phyloP scores from a whole-genome alignment of 2,797 vertebrate genomes.

The Prunella strophiata region DNA sequence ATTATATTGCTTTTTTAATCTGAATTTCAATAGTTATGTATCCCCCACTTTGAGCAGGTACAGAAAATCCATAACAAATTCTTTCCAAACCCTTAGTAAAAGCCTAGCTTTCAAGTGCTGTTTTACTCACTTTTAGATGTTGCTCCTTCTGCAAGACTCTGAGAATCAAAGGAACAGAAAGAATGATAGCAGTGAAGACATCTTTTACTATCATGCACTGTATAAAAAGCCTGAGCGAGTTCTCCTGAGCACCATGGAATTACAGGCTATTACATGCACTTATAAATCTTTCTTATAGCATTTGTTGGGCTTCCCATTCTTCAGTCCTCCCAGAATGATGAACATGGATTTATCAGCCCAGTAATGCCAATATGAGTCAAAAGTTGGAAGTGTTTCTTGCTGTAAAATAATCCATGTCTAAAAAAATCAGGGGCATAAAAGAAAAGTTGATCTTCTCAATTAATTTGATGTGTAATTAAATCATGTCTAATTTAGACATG shows the following conservation, averaged over 20 bases:
- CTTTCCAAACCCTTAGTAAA: not conserved
- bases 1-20: not conserved
- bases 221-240: not conserved
- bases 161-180: slow-evolving; percentile 37
- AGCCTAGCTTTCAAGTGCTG: not conserved
- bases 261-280: not conserved
- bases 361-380: not conserved
- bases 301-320: not conserved
- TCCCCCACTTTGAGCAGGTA: not conserved
- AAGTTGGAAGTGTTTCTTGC: not conserved
- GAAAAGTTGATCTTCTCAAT: not conserved
- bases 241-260: not conserved
- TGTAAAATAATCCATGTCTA: not conserved
- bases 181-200: not conserved
- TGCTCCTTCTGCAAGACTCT: not conserved
- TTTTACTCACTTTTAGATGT: slow-evolving; percentile 27
- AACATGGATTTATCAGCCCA: not conserved
- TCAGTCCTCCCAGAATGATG: not conserved
- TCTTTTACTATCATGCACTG: not conserved
- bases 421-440: not conserved
- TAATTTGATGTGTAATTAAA: not conserved
- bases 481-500: not conserved
- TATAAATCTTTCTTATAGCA: not conserved
- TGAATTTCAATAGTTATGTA: not conserved
- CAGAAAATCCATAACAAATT: not conserved